phyloP scores from a whole-genome alignment of 2,113 vertebrate genomes.

The human region DNA sequence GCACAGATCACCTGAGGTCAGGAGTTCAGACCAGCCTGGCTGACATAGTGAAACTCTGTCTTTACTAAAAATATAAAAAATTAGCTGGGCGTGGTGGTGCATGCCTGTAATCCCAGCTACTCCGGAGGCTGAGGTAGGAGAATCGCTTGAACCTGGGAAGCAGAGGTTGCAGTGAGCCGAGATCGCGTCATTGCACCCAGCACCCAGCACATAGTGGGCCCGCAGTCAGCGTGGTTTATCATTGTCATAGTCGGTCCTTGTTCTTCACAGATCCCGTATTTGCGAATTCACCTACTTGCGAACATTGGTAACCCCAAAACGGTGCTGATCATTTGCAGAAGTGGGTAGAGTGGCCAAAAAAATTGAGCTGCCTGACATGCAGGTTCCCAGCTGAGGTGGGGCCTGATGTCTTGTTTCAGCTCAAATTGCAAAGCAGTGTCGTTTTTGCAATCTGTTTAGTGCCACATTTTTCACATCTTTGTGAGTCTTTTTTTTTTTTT shows the following conservation, averaged over 20 bases:
- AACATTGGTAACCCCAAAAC: accelerated
- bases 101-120: too few relatives aligned
- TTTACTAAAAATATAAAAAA: too few relatives aligned
- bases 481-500: too few relatives aligned
- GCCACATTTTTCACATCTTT: background rate
- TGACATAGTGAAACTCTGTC: too few relatives aligned
- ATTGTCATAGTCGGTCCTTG: accelerated
- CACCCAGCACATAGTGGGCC: accelerated
- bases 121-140: too few relatives aligned
- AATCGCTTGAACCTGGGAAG: too few relatives aligned
- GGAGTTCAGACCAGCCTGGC: too few relatives aligned
- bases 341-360: accelerated
- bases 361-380: accelerated
- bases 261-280: accelerated
- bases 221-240: accelerated
- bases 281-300: accelerated
- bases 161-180: too few relatives aligned
- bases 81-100: too few relatives aligned
- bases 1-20: too few relatives aligned
- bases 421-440: background rate
- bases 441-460: too few relatives aligned
- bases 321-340: background rate
- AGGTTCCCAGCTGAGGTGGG: accelerated
- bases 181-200: too few relatives aligned
- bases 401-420: background rate